These are phyloP conservation scores for Gryllus bimaculatus DNA, from an alignment of 1,140 invertebrate species.

Conservation along the genomic window DNA sequence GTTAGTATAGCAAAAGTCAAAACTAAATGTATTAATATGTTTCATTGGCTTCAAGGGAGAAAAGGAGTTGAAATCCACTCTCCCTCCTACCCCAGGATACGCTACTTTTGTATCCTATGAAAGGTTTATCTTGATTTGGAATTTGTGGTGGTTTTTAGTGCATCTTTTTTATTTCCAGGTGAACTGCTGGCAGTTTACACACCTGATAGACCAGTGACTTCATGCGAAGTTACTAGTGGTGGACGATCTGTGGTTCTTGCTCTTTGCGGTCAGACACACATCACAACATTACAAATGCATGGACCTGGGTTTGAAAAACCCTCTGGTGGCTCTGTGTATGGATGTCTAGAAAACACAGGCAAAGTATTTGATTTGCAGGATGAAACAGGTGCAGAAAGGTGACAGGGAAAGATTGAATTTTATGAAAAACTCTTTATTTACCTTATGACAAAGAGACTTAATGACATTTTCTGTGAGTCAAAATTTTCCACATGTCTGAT, in stretches of 20 bases:
- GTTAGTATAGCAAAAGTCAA: too few species aligned
- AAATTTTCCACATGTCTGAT: neutral
- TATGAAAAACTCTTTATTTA: neutral
- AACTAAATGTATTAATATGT: too few species aligned
- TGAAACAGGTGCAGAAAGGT: conserved; percentile 22
- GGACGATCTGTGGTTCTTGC: conserved; percentile 62
- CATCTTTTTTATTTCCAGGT: conserved; percentile 30
- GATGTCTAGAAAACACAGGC: conserved; percentile 27
- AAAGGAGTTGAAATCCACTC: too few species aligned
- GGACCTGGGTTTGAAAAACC: conserved; percentile 38
- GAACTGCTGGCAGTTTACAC: conserved; percentile 70
- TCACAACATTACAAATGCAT: conserved; percentile 52
- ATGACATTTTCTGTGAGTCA: neutral
- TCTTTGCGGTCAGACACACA: conserved; percentile 45
- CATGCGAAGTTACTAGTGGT: conserved; percentile 62
- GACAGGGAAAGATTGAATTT: conserved; percentile 13
- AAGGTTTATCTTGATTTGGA: neutral
- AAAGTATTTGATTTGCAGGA: conserved; percentile 31
- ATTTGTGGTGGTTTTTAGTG: neutral
- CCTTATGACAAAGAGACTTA: neutral
- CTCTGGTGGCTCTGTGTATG: conserved; percentile 30
- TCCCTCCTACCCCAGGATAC: too few species aligned
- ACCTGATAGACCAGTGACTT: conserved; percentile 58
- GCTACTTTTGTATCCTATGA: too few species aligned
- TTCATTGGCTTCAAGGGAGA: too few species aligned